Evolutionary conservation across 1,140 invertebrate genomes (phyloP).

Genomic region (Pogonomyrmex californicus): DNA sequence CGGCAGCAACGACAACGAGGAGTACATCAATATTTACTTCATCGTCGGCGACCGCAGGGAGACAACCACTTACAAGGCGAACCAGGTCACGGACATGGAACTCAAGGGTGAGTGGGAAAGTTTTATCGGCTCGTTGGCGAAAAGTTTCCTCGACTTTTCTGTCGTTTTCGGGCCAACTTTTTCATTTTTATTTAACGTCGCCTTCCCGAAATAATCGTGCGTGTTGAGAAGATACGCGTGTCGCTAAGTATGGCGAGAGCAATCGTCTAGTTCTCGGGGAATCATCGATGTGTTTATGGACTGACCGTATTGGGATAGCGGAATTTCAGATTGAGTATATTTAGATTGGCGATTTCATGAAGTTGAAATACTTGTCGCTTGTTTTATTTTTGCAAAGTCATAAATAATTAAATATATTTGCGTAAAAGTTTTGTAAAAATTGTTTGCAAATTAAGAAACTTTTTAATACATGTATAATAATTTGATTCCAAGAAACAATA

Average conservation of each 20-base stretch:
- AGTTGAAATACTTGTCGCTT: not conserved
- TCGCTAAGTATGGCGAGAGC: not conserved
- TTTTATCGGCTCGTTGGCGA: not conserved
- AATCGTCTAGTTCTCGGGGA: not conserved
- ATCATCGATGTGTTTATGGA: not conserved
- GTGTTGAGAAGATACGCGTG: not conserved
- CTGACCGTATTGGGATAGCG: not conserved
- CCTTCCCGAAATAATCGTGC: not conserved
- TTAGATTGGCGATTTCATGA: not conserved
- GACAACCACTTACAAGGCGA: conserved; percentile 86
- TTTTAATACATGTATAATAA: not conserved
- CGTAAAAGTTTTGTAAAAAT: not conserved
- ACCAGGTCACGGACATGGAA: conserved; percentile 84
- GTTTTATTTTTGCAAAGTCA: not conserved
- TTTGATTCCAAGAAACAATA: not conserved
- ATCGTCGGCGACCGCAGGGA: conserved; percentile 87
- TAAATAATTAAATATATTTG: not conserved
- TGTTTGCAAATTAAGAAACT: not conserved
- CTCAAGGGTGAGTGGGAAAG: conserved; percentile 81
- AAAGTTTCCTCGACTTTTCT: conserved; percentile 8
- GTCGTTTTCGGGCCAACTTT: not conserved
- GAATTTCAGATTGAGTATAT: not conserved
- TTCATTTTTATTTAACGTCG: not conserved
- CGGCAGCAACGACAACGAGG: conserved; percentile 78
- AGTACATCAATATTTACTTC: conserved; percentile 85